Percentiles rank a stretch among this genome's conserved stretches.
phyloP scores from a whole-genome alignment of 1,140 invertebrate species.

The Ceratina australensis region DNA sequence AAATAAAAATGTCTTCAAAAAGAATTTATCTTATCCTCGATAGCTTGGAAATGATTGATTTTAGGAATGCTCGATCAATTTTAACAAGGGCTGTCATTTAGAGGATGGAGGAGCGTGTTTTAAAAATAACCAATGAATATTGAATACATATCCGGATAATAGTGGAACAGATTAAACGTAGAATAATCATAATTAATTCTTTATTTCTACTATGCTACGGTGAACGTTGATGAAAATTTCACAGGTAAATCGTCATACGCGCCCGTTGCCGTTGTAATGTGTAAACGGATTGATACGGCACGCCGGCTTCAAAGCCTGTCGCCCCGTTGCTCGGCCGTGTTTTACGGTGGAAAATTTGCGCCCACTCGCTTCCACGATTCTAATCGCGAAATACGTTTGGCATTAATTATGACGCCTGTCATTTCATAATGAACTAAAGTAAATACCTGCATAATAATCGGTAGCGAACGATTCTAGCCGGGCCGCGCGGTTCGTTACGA shows the following conservation, averaged over 20 bases:
- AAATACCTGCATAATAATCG: constrained; percentile 46
- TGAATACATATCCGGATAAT: neutral
- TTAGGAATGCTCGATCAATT: too few species aligned
- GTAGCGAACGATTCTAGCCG: constrained; percentile 46
- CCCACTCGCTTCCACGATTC: constrained; percentile 37
- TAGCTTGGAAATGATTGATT: too few species aligned
- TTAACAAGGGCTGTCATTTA: neutral
- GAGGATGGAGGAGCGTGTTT: neutral
- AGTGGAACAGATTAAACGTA: neutral
- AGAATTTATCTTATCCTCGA: neutral
- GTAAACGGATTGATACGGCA: constrained; percentile 20
- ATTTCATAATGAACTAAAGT: constrained; percentile 46
- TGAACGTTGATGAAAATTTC: constrained; percentile 35
- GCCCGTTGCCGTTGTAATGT: neutral
- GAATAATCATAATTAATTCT: constrained; percentile 24
- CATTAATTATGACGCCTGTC: constrained; percentile 51
- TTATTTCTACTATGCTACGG: constrained; percentile 18
- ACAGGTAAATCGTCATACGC: constrained; percentile 29
- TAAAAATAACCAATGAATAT: constrained; percentile 19
- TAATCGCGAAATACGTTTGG: constrained; percentile 49
- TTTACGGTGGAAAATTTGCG: constrained; percentile 27
- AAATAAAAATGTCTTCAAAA: too few species aligned
- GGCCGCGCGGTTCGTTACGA: neutral
- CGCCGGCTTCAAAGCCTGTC: constrained; percentile 14
- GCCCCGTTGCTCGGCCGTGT: neutral